Base-by-base conservation (phyloP, 2,888 invertebrate species). In the Fragum sueziense region DNA sequence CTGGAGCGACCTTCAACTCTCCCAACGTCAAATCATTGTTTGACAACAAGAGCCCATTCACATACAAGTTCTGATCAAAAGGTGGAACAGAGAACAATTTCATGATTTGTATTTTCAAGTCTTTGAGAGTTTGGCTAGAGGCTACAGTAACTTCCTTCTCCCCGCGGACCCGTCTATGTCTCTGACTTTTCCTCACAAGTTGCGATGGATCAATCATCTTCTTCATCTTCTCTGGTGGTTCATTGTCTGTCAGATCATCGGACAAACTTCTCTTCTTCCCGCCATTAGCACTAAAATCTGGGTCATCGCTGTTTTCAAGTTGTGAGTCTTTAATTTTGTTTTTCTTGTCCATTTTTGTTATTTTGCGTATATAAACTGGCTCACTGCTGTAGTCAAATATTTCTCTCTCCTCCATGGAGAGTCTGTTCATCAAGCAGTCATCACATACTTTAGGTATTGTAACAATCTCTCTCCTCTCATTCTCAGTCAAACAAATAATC, bases 71-170 rank as follows among this genome's bases (percentile, higher is more conserved):
- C 86, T 94, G 93, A 85, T 94, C 94, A 88, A 91, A 93, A 2
- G 93, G 93, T 20, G 93, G 91, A 14, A 93, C 93, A n/a, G 91
- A 89, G 85, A 93, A 93, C 57, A 90, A 74, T 70, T 91, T 90
- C 92, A 93, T 93, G 14, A 94, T 87, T 93, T 93, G 88, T 27
- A 93, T 87, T 87, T 94, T 94, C 52, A 94, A 90, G 65, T 94
- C 93, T 79, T 92, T 90, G 3, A 94, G 88, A 3, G 93, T 94
- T 61, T 92, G 87, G 33, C 86, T 86, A 0, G 94, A 94, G 0
- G 93, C 93, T 0, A 94, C 93, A 33, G 83, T 89, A 22, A 94
- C 84, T 79, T 93, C 92, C 77, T 93, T 93, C 82, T 93, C 94
- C 14, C 94, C 94, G 17, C 93, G 90, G 7, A 91, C 90, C 73